Conservation (phyloP, 2,113 vertebrate genomes). For the Tragelaphus imberbis region DNA sequence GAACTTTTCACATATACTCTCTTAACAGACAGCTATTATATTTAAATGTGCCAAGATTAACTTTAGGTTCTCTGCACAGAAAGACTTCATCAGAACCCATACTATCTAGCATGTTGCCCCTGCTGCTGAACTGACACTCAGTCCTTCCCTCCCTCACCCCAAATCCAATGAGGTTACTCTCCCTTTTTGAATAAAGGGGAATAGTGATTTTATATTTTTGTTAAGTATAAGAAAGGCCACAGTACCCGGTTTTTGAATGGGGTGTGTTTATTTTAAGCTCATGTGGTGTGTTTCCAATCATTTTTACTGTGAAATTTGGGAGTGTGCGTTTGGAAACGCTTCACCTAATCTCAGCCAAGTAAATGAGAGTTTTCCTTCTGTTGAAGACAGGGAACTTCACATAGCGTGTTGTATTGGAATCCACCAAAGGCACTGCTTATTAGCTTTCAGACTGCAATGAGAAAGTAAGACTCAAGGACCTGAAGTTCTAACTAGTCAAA, state of each 20-base stretch:
- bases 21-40: neutral
- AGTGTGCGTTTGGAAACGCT: slow-evolving; percentile 7
- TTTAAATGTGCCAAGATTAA: neutral
- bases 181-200: slow-evolving; percentile 26
- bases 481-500: slow-evolving; percentile 2
- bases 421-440: neutral
- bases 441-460: neutral
- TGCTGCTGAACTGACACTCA: neutral
- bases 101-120: neutral
- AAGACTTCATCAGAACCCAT: neutral
- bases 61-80: neutral
- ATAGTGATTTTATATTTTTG: neutral
- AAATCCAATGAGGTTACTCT: neutral
- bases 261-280: neutral
- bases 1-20: neutral
- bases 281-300: slow-evolving; percentile 25
- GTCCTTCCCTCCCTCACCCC: neutral
- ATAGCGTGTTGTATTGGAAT: neutral
- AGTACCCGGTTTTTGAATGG: neutral
- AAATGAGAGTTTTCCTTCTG: slow-evolving; percentile 34
- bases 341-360: neutral
- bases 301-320: slow-evolving; percentile 32
- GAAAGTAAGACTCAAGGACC: neutral
- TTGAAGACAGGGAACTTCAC: neutral
- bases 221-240: neutral